Evolutionary conservation across 2,113 vertebrate species (phyloP), one percentile per base, ranked within the genome.

Genomic region (Myrmophylax atrothorax): DNA sequence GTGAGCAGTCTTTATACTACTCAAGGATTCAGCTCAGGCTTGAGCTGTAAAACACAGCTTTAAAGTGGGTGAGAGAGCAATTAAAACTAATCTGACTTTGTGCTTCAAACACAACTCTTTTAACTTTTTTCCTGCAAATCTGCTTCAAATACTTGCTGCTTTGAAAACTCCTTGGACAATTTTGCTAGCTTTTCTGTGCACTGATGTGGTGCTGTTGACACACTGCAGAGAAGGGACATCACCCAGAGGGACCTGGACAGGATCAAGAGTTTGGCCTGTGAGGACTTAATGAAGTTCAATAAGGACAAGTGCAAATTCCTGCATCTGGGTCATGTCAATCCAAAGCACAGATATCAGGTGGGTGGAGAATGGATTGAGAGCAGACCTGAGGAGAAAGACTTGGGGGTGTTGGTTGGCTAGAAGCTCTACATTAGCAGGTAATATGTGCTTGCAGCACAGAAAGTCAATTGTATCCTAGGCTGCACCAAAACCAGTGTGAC

Each of bases 11-110:
- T 73, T 60, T 73, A 38, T 6, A 12, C 29, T 69, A 59, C 20
- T 77, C 23, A 84, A 80, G 64, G 46, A 83, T 80, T 88, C 58
- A 70, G 35, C 46, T 93, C 79, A 86, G 58, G n/a, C 35, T 80
- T 77, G 50, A 91, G 28, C 31, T 88, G 46, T 58, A 73, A 78
- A 87, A 59, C n/a, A 66, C 9, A 87, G 18, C 37, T 87, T 62
- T 77, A 68, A 87, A 87, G 42, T 26, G n/a, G 4, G 7, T 58
- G 40, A 91, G 52, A 89, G 80, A 74, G 38, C 35, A 95, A 95
- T 74, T 78, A 78, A 55, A 91, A 58, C 31, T 31, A 75, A 69
- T 40, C 26, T 68, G 53, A 78, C 19, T 53, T 62, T 33, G 29
- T 46, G 23, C 55, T 75, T 89, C 74, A 84, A 33, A 84, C 13